Evolutionary conservation across 23 tunicate genomes (phyloP).

Genomic region (Trididemnum nubilum): DNA sequence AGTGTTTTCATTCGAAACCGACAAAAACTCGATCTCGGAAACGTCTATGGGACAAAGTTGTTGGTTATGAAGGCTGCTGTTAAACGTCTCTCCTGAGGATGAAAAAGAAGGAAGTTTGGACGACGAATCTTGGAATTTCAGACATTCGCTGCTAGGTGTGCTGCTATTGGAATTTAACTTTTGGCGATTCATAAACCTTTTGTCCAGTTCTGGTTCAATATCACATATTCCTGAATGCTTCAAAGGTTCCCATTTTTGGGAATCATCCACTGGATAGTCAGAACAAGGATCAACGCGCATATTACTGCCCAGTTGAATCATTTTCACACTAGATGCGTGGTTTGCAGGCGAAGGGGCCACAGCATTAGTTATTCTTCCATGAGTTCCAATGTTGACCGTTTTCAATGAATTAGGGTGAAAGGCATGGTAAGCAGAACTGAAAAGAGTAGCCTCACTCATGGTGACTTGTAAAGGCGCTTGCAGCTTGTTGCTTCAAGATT

Average conservation of each 20-base stretch:
- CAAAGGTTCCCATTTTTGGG: too few relatives aligned
- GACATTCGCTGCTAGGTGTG: too few relatives aligned
- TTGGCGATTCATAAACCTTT: too few relatives aligned
- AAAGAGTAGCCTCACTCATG: slow-evolving; percentile 17
- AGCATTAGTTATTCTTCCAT: background rate
- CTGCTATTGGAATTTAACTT: too few relatives aligned
- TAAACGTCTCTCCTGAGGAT: background rate
- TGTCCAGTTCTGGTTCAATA: too few relatives aligned
- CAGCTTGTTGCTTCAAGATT: too few relatives aligned
- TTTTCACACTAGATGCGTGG: slow-evolving; percentile 21
- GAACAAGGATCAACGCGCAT: background rate
- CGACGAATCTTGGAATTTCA: too few relatives aligned
- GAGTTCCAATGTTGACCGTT: background rate
- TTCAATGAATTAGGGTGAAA: background rate
- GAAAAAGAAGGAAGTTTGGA: background rate
- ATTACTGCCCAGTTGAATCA: slow-evolving; percentile 45
- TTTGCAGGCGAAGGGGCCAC: background rate
- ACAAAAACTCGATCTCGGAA: slow-evolving; percentile 1
- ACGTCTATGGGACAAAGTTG: slow-evolving; percentile 1
- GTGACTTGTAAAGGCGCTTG: too few relatives aligned
- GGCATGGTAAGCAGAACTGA: background rate
- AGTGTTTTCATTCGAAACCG: slow-evolving; percentile 3
- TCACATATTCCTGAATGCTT: too few relatives aligned
- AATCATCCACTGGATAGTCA: too few relatives aligned
- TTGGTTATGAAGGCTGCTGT: background rate